Conservation (phyloP, 2,113 vertebrate species). For the Tragelaphus scriptus region DNA sequence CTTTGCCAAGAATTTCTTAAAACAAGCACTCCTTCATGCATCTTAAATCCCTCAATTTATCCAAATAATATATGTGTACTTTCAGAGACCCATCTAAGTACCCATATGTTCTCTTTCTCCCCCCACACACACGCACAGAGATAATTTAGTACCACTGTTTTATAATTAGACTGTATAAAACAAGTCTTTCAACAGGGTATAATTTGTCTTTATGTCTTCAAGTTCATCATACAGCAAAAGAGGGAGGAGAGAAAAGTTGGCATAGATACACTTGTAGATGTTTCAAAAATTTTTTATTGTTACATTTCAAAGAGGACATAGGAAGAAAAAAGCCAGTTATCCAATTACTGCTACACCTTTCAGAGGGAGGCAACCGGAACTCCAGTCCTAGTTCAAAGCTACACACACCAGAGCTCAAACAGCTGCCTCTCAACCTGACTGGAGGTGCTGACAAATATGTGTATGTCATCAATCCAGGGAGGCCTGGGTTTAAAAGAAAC, state of each 20-base stretch:
- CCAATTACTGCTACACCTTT: conserved; percentile 70
- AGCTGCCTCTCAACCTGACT: conserved; percentile 66
- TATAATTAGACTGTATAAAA: not conserved
- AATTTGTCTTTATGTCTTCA: conserved; percentile 9
- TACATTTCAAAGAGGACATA: conserved; percentile 79
- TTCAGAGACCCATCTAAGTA: not conserved
- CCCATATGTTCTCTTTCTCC: not conserved
- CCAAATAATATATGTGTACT: not conserved
- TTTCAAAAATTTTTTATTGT: conserved; percentile 82
- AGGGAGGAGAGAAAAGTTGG: conserved; percentile 44
- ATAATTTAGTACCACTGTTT: not conserved
- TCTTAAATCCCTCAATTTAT: not conserved
- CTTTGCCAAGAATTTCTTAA: conserved; percentile 21
- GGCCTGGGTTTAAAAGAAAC: conserved; percentile 73
- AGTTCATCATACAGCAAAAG: not conserved
- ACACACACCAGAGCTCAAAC: conserved; percentile 24
- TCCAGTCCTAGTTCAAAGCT: conserved; percentile 58
- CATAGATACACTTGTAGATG: conserved; percentile 26
- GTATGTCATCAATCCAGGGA: conserved; percentile 69
- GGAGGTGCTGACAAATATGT: conserved; percentile 68
- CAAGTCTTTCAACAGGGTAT: not conserved
- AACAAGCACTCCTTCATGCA: not conserved
- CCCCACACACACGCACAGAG: not conserved
- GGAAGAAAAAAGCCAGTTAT: conserved; percentile 71
- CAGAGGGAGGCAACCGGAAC: conserved; percentile 58